Evolutionary conservation across 1,140 invertebrate genomes (phyloP).

Genomic region (Drosophila ohnishii): DNA sequence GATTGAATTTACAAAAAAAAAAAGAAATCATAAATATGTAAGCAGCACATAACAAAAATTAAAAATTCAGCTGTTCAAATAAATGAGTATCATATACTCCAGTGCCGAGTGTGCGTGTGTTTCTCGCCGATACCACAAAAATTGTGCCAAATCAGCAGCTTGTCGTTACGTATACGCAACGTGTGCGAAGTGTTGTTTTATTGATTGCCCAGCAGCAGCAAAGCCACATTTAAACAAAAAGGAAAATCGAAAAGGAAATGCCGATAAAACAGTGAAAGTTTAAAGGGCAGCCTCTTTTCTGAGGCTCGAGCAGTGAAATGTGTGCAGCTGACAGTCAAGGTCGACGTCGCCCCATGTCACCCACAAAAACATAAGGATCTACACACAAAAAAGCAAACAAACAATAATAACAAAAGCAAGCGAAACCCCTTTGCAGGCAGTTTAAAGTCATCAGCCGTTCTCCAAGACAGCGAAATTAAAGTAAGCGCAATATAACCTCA

Average conservation of each 20-base stretch:
- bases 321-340: slow-evolving; percentile 63
- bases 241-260: slow-evolving; percentile 26
- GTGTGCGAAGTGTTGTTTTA: slow-evolving; percentile 57
- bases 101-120: slow-evolving; percentile 33
- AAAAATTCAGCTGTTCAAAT: slow-evolving; percentile 2
- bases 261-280: slow-evolving; percentile 27
- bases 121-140: slow-evolving; percentile 5
- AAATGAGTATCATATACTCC: slow-evolving; percentile 5
- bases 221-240: slow-evolving; percentile 16
- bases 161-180: slow-evolving; percentile 67
- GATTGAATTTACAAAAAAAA: slow-evolving; percentile 29
- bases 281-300: slow-evolving; percentile 21
- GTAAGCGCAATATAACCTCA: slow-evolving; percentile 52
- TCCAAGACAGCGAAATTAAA: slow-evolving; percentile 52
- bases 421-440: slow-evolving; percentile 17
- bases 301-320: slow-evolving; percentile 41
- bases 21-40: slow-evolving; percentile 15
- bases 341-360: slow-evolving; percentile 64
- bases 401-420: slow-evolving; percentile 27
- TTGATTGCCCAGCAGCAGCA: slow-evolving; percentile 58
- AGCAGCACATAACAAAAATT: slow-evolving; percentile 4
- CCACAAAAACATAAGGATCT: slow-evolving; percentile 59
- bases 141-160: slow-evolving; percentile 49
- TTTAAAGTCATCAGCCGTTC: slow-evolving; percentile 23
- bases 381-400: slow-evolving; percentile 12